phyloP scores from a whole-genome alignment of 2,797 vertebrate genomes.

The Cuculus canorus region DNA sequence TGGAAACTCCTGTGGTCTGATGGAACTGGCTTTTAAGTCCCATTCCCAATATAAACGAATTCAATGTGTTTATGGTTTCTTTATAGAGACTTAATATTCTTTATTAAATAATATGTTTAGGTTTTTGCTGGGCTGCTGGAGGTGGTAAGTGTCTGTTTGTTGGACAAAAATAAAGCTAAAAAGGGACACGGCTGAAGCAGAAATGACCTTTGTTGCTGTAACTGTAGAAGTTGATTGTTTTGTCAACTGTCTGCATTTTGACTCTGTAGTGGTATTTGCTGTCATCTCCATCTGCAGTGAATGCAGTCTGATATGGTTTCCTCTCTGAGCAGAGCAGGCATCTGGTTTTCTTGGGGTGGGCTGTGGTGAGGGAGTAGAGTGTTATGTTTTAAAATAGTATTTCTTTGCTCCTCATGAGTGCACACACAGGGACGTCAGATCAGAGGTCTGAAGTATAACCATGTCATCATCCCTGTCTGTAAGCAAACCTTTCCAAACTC shows the following conservation, averaged over 20 bases:
- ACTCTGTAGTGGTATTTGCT: background rate
- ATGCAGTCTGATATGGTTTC: background rate
- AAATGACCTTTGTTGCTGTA: background rate
- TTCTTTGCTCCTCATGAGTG: background rate
- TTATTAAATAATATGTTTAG: background rate
- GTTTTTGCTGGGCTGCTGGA: background rate
- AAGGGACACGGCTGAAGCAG: background rate
- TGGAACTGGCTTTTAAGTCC: background rate
- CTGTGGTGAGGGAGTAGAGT: background rate
- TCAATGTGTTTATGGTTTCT: background rate
- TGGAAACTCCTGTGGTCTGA: background rate
- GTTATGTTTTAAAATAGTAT: background rate
- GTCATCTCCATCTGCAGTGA: slow-evolving; percentile 1
- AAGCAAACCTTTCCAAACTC: background rate
- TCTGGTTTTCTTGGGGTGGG: background rate
- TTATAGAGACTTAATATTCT: background rate
- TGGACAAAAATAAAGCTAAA: background rate
- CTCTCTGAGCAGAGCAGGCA: background rate
- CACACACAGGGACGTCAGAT: background rate
- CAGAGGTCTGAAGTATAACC: background rate
- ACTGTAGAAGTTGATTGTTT: background rate
- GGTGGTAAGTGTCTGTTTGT: background rate
- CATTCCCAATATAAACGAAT: background rate
- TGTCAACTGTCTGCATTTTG: slow-evolving; percentile 7
- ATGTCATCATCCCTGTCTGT: background rate